Percentiles rank a stretch among this genome's conserved stretches.
phyloP scores from a whole-genome alignment of 2,888 invertebrate species.

The Exocentrus adspersus region DNA sequence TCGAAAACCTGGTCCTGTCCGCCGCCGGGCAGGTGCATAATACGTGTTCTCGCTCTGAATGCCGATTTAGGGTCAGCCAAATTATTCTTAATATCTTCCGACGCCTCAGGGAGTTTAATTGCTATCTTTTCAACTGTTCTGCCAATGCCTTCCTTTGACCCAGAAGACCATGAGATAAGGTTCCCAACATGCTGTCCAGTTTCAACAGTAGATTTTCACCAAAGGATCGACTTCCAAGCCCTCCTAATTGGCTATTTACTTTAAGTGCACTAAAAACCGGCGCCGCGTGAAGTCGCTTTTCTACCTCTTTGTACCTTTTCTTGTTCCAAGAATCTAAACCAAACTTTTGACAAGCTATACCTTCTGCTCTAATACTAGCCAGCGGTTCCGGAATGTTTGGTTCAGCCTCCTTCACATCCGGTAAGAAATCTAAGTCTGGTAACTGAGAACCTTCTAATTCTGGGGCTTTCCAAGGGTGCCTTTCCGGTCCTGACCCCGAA shows the following conservation, averaged over 20 bases:
- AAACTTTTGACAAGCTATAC: conserved; percentile 12
- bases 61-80: too few relatives aligned
- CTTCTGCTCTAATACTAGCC: conserved; percentile 5
- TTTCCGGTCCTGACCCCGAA: background rate
- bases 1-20: too few relatives aligned
- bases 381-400: conserved; percentile 18
- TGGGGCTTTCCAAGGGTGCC: background rate
- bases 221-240: conserved; percentile 1
- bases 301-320: conserved; percentile 9
- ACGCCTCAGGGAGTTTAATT: too few relatives aligned
- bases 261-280: conserved; percentile 8
- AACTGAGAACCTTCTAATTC: background rate
- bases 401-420: conserved; percentile 23
- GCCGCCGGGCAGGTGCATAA: too few relatives aligned
- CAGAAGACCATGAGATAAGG: conserved; percentile 8
- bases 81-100: too few relatives aligned
- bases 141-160: too few relatives aligned
- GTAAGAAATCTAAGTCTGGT: conserved; percentile 24
- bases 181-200: conserved; percentile 1
- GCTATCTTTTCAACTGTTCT: too few relatives aligned
- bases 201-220: background rate
- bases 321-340: conserved; percentile 12
- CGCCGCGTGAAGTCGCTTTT: conserved; percentile 1
- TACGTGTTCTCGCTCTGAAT: too few relatives aligned
- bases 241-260: conserved; percentile 4